A percentile compares a stretch with the other conserved stretches of the same genome.
phyloP scores from a whole-genome alignment of 2,113 vertebrate species.

The Piaya cayana region DNA sequence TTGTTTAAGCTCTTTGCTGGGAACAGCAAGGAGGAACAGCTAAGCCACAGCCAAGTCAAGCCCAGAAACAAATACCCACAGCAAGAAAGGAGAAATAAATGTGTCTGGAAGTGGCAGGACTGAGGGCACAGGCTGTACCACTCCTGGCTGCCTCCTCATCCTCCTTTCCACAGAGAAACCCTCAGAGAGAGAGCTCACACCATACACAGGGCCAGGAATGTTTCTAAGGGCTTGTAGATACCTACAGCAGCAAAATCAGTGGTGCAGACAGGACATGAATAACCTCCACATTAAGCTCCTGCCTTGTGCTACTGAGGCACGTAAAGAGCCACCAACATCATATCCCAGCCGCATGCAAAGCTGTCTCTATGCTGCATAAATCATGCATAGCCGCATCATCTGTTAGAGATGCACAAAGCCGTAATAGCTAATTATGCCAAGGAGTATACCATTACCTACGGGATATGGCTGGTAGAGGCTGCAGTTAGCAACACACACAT shows the following conservation, averaged over 20 bases:
- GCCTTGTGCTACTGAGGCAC: conserved; percentile 9
- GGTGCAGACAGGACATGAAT: background rate
- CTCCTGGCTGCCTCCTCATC: background rate
- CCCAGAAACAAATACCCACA: background rate
- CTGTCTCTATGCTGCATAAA: conserved; percentile 39
- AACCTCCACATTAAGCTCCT: conserved; percentile 22
- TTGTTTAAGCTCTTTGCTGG: background rate
- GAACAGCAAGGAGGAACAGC: background rate
- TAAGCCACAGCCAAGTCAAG: background rate
- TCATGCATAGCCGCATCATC: conserved; percentile 60
- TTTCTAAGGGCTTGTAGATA: background rate
- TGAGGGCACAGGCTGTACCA: background rate
- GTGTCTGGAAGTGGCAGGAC: background rate
- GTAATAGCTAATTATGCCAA: background rate
- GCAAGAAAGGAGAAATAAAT: background rate
- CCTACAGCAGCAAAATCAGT: background rate
- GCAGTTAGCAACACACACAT: background rate
- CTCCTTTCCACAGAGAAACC: background rate
- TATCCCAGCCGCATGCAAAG: conserved; percentile 6
- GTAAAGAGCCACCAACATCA: conserved; percentile 18
- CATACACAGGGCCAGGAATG: background rate
- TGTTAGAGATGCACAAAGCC: conserved; percentile 29
- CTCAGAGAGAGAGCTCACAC: background rate
- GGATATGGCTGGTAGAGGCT: background rate
- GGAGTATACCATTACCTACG: conserved; percentile 17